Conservation (phyloP, 2,113 vertebrate genomes). For the Rattus rattus region DNA sequence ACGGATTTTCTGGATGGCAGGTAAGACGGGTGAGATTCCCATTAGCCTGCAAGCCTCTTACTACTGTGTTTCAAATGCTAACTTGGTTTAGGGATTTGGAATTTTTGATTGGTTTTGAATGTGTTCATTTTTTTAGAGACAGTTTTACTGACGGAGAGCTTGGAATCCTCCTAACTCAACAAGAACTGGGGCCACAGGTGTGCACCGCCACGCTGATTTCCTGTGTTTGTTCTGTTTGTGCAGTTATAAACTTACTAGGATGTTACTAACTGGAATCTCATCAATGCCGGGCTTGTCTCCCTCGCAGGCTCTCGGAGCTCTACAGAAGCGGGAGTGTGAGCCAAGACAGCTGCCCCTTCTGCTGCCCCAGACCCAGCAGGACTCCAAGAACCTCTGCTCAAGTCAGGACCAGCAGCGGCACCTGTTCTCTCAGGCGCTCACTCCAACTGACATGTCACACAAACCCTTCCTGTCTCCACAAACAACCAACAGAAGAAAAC, state of each 20-base stretch:
- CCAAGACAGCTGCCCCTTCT: background rate
- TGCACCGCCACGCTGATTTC: background rate
- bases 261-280: background rate
- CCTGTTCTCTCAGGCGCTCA: background rate
- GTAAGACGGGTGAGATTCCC: background rate
- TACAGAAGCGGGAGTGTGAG: background rate
- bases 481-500: background rate
- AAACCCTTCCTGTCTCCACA: slow-evolving; percentile 7
- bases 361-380: background rate
- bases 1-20: background rate
- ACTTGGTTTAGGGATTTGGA: background rate
- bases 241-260: background rate
- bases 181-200: background rate
- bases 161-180: background rate
- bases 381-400: background rate
- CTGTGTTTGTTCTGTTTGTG: background rate
- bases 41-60: background rate
- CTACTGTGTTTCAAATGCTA: background rate
- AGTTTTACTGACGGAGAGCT: background rate
- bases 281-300: background rate
- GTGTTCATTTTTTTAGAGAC: background rate
- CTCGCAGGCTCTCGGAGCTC: background rate
- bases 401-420: slow-evolving; percentile 1
- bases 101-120: background rate
- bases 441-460: background rate